A percentile compares a stretch with the other conserved stretches of the same genome.
Conservation (phyloP, 2,113 vertebrate genomes). For the Ictalurus furcatus region DNA sequence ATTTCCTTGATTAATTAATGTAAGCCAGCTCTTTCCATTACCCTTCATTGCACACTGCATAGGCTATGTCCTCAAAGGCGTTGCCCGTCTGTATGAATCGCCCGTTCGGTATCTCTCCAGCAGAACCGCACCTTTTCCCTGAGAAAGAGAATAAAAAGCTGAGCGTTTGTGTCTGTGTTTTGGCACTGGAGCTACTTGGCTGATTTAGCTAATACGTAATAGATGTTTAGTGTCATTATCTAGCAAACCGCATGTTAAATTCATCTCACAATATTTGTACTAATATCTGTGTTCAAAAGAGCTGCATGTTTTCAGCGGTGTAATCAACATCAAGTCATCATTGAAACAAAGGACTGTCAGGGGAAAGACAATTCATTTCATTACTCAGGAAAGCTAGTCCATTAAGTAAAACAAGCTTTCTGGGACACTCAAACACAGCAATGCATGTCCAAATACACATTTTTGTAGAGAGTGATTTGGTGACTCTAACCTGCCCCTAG, state of each 20-base stretch:
- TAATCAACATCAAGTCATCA: not conserved
- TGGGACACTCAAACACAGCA: not conserved
- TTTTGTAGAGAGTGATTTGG: not conserved
- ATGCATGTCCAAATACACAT: not conserved
- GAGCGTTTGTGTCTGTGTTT: not conserved
- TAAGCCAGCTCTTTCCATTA: conserved; percentile 25
- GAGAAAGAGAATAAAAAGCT: not conserved
- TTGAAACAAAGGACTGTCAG: not conserved
- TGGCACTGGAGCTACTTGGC: not conserved
- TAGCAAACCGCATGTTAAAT: not conserved
- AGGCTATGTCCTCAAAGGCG: conserved; percentile 54
- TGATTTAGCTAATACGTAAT: not conserved
- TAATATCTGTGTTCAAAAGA: not conserved
- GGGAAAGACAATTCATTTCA: not conserved
- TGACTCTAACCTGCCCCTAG: no score
- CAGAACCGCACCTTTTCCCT: conserved; percentile 63
- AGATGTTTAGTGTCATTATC: not conserved
- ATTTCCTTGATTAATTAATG: not conserved
- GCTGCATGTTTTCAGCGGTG: no score
- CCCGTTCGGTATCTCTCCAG: conserved; percentile 60
- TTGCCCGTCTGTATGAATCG: conserved; percentile 51
- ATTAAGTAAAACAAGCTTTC: not conserved
- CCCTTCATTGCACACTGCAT: conserved; percentile 63
- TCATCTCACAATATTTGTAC: not conserved
- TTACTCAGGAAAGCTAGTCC: not conserved